Evolutionary conservation across 2,797 vertebrate species (phyloP).

Genomic region (Meriones psammophilus): DNA sequence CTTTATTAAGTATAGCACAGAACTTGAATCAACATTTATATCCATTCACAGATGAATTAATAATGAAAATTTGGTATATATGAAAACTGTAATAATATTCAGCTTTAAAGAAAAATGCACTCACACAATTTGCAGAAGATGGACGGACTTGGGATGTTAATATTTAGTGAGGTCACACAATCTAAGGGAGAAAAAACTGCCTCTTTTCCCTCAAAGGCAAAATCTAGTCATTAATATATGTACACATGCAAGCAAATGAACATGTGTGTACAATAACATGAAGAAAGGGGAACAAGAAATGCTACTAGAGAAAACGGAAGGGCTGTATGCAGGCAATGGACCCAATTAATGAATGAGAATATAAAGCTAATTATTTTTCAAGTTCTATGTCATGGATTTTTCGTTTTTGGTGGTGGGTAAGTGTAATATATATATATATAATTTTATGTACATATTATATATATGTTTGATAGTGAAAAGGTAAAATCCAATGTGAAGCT

Average conservation of each 20-base stretch:
- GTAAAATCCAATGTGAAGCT: not conserved
- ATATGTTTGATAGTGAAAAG: not conserved
- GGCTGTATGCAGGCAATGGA: not conserved
- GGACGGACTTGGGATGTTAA: not conserved
- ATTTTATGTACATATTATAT: not conserved
- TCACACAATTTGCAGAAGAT: not conserved
- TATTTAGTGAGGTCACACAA: not conserved
- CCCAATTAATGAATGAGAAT: not conserved
- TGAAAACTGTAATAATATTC: not conserved
- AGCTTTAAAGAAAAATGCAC: not conserved
- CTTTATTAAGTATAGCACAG: not conserved
- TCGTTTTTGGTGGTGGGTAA: not conserved
- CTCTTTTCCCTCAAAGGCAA: not conserved
- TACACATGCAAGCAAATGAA: not conserved
- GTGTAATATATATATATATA: not conserved
- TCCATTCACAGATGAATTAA: not conserved
- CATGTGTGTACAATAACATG: not conserved
- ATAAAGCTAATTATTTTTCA: not conserved
- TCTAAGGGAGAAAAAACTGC: not conserved
- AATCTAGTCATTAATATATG: not conserved
- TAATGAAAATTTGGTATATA: not conserved
- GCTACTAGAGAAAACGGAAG: not conserved
- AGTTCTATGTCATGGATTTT: not conserved
- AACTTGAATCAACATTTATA: not conserved
- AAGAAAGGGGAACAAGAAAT: not conserved